These are phyloP conservation scores for Drepanosiphum platanoidis DNA, from an alignment of 2,888 invertebrate species.

Conservation along the genomic window DNA sequence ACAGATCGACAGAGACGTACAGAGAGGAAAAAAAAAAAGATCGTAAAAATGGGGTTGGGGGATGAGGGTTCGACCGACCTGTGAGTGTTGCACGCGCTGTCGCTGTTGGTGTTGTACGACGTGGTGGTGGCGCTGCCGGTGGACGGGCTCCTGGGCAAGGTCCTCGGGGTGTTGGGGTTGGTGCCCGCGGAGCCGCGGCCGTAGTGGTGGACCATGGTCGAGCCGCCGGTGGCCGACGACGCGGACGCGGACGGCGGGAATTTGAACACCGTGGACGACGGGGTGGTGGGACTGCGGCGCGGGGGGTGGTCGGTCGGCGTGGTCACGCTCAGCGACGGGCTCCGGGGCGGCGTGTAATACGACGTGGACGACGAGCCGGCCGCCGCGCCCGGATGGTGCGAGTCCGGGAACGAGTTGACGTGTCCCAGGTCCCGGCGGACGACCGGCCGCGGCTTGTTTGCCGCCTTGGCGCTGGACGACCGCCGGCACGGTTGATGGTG, in stretches of 20 bases:
- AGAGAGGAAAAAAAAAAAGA: too few relatives aligned
- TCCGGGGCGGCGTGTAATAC: slow-evolving; percentile 55
- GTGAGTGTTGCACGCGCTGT: slow-evolving; percentile 50
- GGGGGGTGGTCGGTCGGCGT: slow-evolving; percentile 42
- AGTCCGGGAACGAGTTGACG: slow-evolving; percentile 61
- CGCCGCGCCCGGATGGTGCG: slow-evolving; percentile 32
- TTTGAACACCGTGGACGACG: slow-evolving; percentile 58
- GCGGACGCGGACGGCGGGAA: slow-evolving; percentile 46
- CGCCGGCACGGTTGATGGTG: slow-evolving; percentile 51
- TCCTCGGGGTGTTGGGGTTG: slow-evolving; percentile 31
- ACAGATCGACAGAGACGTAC: too few relatives aligned
- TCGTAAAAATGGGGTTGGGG: too few relatives aligned
- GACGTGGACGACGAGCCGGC: slow-evolving; percentile 56
- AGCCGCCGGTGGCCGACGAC: slow-evolving; percentile 22
- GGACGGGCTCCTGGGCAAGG: slow-evolving; percentile 59
- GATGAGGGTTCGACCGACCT: slow-evolving; percentile 6
- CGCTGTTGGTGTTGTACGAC: slow-evolving; percentile 57
- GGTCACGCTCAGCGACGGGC: slow-evolving; percentile 54
- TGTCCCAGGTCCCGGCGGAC: slow-evolving; percentile 62
- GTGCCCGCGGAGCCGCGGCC: slow-evolving; percentile 22
- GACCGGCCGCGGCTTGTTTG: slow-evolving; percentile 61
- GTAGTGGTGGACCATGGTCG: slow-evolving; percentile 38
- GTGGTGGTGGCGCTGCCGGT: slow-evolving; percentile 46
- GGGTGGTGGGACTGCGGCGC: slow-evolving; percentile 52
- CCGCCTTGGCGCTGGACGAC: slow-evolving; percentile 57